Evolutionary conservation across 2,888 invertebrate genomes (phyloP), one percentile per base, ranked within the genome.

Genomic region (Drosophila dives): DNA sequence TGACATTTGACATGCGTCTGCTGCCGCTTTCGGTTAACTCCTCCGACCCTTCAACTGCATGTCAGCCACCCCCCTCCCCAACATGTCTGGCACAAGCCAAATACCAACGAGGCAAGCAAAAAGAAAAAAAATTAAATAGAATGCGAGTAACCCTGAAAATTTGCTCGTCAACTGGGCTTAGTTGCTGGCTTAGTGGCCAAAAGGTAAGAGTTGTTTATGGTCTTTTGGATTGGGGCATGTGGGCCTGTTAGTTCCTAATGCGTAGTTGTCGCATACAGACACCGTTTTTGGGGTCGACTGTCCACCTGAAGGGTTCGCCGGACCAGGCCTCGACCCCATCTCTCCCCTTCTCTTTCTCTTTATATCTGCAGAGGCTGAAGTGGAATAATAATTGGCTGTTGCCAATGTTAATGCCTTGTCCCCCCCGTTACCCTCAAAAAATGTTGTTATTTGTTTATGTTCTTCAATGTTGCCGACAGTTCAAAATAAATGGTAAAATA

Each of bases 81-180:
- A 33, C 48, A 23, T n/a, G 58, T 58, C 67, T 68, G 23, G 53
- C 23, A 26, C 40, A 42, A 26, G 38, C n/a, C 61, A 23, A 26
- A 48, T 26, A 50, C 34, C 42, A 65, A 50, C 50, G 48, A 45
- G 23, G 59, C 34, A 15, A 34, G 32, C 23, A 48, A 40, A 66
- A 66, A 10, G 11, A 34, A 36, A 29, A 48, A 40, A 66, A 66
- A 11, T 26, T 4, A 55, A 71, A 54, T 58, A 58, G 71, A 80
- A 61, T 58, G 33, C 51, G 62, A 68, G 69, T 89, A 89, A 82
- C 85, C 89, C 87, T 87, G 85, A 87, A 85, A 82, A 81, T 80
- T 74, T 73, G 82, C 67, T 74, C 82, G 80, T 87, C 87, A 89
- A 87, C 77, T 72, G 68, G 68, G 82, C 85, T 85, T 87, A 85